Conservation (phyloP, 2,888 invertebrate genomes). For the Lycocerus yunnanus region DNA sequence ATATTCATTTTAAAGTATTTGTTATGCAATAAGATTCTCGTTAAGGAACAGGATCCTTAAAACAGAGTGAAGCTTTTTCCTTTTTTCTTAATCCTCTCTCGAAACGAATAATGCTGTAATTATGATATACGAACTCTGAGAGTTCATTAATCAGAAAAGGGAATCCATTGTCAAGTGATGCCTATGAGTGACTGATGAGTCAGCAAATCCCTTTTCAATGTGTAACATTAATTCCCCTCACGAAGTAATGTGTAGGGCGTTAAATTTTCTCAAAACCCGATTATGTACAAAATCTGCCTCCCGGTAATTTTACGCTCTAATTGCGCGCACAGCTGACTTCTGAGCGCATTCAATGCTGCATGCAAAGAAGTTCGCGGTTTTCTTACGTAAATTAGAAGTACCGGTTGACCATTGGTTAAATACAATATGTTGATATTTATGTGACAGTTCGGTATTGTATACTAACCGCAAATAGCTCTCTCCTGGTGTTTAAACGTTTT, state of each 20-base stretch:
- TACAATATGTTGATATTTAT: constrained; percentile 44
- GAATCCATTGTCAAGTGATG: constrained; percentile 10
- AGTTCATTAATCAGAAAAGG: constrained; percentile 4
- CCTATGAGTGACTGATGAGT: constrained; percentile 6
- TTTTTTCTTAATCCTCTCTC: neutral
- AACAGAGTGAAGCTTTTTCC: neutral
- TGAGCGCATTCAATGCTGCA: constrained; percentile 13
- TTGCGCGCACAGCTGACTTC: constrained; percentile 28
- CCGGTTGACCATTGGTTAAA: constrained; percentile 38
- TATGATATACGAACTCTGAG: neutral
- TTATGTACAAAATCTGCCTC: constrained; percentile 1
- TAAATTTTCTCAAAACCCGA: neutral
- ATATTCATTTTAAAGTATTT: constrained; percentile 24
- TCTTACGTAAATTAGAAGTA: constrained; percentile 30
- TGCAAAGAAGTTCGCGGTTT: constrained; percentile 25
- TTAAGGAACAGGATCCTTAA: constrained; percentile 22
- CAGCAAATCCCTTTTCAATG: constrained; percentile 16
- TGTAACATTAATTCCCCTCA: constrained; percentile 10
- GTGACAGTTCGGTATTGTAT: constrained; percentile 43
- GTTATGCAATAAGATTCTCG: constrained; percentile 29
- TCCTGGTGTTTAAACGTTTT: constrained; percentile 33
- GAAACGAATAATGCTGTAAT: neutral
- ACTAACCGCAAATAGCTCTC: constrained; percentile 39
- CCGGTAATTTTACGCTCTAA: constrained; percentile 33
- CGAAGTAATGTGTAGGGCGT: constrained; percentile 7